Evolutionary conservation across 2,113 vertebrate genomes (phyloP).

Genomic region (Conger conger): DNA sequence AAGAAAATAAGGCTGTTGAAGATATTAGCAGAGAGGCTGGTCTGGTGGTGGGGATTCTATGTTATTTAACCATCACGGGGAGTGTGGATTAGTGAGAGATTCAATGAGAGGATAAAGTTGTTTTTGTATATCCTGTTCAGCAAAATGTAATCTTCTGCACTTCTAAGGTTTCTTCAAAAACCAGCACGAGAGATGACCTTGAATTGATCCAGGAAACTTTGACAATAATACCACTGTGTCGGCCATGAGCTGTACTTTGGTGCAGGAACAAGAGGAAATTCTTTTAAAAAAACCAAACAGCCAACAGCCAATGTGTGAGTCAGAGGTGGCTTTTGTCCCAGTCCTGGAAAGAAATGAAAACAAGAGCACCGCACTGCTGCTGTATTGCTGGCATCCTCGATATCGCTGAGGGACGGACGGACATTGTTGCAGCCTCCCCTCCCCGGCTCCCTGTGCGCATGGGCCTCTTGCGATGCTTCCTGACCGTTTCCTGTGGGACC

Average conservation of each 20-base stretch:
- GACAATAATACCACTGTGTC: constrained; percentile 58
- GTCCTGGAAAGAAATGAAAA: constrained; percentile 57
- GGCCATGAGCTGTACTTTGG: constrained; percentile 51
- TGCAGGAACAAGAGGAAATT: constrained; percentile 60
- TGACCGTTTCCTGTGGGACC: constrained; percentile 55
- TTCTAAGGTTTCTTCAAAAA: constrained; percentile 18
- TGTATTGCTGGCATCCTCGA: constrained; percentile 5
- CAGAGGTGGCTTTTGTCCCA: constrained; percentile 58
- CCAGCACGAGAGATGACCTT: constrained; percentile 45
- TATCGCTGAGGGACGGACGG: constrained; percentile 38
- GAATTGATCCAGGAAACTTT: constrained; percentile 65
- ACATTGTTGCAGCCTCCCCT: constrained; percentile 34
- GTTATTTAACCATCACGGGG: background rate
- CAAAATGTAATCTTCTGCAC: background rate
- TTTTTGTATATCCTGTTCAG: background rate
- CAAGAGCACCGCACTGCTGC: constrained; percentile 35
- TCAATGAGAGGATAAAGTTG: background rate
- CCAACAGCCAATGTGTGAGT: constrained; percentile 55
- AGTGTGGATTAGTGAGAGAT: background rate
- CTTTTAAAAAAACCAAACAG: constrained; percentile 44
- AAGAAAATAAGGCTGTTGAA: background rate
- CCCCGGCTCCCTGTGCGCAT: constrained; percentile 22
- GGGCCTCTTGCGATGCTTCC: constrained; percentile 47
- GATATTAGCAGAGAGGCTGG: too few relatives aligned
- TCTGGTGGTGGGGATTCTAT: background rate